Evolutionary conservation across 2,888 invertebrate species (phyloP).

Genomic region (Euplagia quadripunctaria): DNA sequence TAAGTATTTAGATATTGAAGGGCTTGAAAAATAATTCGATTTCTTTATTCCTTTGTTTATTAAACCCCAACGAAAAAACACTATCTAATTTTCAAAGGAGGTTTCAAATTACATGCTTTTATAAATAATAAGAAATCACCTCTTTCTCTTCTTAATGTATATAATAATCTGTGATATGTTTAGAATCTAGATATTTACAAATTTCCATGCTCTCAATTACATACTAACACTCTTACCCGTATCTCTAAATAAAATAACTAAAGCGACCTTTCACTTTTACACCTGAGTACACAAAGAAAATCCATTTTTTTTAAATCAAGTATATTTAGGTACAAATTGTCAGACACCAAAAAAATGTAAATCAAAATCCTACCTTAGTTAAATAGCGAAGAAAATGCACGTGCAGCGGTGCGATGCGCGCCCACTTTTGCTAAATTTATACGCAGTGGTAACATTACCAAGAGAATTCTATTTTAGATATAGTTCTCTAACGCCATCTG

Average conservation of each 20-base stretch:
- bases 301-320: too few species aligned
- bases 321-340: background rate
- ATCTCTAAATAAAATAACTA: background rate
- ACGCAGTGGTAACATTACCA: conserved; percentile 50
- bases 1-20: too few species aligned
- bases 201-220: background rate
- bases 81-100: background rate
- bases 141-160: background rate
- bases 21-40: too few species aligned
- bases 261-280: background rate
- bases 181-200: background rate
- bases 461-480: conserved; percentile 49
- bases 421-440: conserved; percentile 63
- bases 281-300: background rate
- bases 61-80: too few species aligned
- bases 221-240: background rate
- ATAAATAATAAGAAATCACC: background rate
- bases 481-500: conserved; percentile 36
- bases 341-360: background rate
- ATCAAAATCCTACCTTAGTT: conserved; percentile 4
- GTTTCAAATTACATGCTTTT: background rate
- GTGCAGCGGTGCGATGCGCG: conserved; percentile 47
- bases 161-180: background rate
- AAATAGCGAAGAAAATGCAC: conserved; percentile 18
- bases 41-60: background rate